phyloP scores from a whole-genome alignment of 2,888 invertebrate genomes.

The Ariolimax columbianus region DNA sequence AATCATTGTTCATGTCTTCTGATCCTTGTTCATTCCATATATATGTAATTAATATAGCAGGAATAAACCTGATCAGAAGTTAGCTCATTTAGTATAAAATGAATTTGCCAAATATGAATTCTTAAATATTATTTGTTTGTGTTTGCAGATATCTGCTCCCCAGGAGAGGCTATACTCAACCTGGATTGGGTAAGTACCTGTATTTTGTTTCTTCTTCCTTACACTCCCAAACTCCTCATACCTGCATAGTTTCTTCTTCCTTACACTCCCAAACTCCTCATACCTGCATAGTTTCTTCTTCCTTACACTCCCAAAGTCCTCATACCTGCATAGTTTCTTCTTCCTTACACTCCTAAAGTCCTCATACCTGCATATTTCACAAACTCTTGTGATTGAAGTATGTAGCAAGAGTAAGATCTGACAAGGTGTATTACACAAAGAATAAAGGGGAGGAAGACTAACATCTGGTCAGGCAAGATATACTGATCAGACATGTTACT shows the following conservation, averaged over 20 bases:
- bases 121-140: not conserved
- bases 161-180: conserved; percentile 98
- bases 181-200: conserved; percentile 90
- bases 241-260: not conserved
- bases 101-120: not conserved
- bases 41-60: not conserved
- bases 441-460: too few species aligned
- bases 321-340: not conserved
- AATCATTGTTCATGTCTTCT: too few species aligned
- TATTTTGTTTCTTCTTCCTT: not conserved
- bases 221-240: not conserved
- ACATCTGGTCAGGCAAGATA: too few species aligned
- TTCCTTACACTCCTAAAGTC: not conserved
- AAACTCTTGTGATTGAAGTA: too few species aligned
- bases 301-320: not conserved
- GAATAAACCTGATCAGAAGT: not conserved
- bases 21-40: too few species aligned
- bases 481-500: too few species aligned
- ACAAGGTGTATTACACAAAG: too few species aligned
- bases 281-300: not conserved
- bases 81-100: not conserved
- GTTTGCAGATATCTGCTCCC: conserved; percentile 93
- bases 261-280: not conserved
- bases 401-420: too few species aligned
- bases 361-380: not conserved